Percentiles rank a stretch among this genome's conserved stretches.
phyloP scores from a whole-genome alignment of 2,797 vertebrate genomes.

The Sardinella longiceps region DNA sequence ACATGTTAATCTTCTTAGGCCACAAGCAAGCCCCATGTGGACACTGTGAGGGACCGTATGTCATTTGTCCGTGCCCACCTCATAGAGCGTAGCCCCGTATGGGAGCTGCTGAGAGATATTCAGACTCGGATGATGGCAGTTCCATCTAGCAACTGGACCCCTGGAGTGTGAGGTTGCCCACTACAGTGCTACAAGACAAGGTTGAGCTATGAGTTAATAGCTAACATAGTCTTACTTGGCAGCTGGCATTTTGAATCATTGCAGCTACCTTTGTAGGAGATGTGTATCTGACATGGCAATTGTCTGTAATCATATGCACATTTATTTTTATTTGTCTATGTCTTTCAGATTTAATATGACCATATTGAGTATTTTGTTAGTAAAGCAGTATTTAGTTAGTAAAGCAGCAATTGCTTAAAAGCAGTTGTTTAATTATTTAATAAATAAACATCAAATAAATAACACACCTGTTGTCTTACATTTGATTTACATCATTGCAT shows the following conservation, averaged over 20 bases:
- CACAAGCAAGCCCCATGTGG: conserved; percentile 82
- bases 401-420: background rate
- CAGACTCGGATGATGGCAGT: conserved; percentile 45
- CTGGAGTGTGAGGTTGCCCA: background rate
- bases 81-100: conserved; percentile 79
- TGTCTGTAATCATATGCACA: background rate
- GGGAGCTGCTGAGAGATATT: conserved; percentile 82
- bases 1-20: conserved; percentile 67
- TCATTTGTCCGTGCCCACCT: conserved; percentile 73
- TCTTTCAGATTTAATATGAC: background rate
- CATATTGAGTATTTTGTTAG: background rate
- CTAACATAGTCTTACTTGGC: background rate
- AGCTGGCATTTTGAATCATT: background rate
- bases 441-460: conserved; percentile 15
- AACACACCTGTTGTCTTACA: background rate
- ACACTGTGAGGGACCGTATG: conserved; percentile 78
- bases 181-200: background rate
- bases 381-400: background rate
- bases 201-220: background rate
- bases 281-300: background rate
- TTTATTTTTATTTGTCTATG: background rate
- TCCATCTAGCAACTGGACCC: background rate
- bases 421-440: conserved; percentile 17
- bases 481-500: background rate
- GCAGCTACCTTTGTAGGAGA: background rate